phyloP scores from a whole-genome alignment of 2,113 vertebrate genomes.

The Hyla sarda region DNA sequence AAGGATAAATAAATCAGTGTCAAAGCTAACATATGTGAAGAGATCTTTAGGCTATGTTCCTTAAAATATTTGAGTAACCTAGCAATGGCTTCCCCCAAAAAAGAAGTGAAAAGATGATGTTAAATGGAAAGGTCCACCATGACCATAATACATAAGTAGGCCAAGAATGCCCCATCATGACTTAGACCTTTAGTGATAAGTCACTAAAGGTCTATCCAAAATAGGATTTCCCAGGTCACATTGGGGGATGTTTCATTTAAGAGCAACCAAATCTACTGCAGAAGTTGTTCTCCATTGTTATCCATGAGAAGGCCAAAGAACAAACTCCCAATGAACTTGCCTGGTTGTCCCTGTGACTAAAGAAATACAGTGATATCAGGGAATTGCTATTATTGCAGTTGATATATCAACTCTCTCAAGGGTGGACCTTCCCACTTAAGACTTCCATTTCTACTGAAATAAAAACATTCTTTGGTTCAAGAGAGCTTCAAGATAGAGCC shows the following conservation, averaged over 20 bases:
- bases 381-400: neutral
- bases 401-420: neutral
- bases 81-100: too few species aligned
- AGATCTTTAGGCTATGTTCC: too few species aligned
- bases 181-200: too few species aligned
- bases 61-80: too few species aligned
- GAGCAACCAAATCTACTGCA: neutral
- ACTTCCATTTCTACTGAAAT: neutral
- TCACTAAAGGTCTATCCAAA: too few species aligned
- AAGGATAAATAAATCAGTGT: too few species aligned
- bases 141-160: neutral
- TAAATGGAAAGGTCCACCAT: too few species aligned
- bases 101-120: too few species aligned
- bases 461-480: neutral
- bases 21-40: too few species aligned
- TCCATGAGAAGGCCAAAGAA: neutral
- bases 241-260: neutral
- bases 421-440: neutral
- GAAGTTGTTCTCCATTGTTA: neutral
- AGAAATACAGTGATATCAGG: neutral
- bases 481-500: neutral
- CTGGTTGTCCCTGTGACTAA: neutral
- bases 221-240: neutral
- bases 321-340: neutral
- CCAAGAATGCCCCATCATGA: neutral